Evolutionary conservation across 2,113 vertebrate genomes (phyloP).

Genomic region (Probosciger aterrimus): DNA sequence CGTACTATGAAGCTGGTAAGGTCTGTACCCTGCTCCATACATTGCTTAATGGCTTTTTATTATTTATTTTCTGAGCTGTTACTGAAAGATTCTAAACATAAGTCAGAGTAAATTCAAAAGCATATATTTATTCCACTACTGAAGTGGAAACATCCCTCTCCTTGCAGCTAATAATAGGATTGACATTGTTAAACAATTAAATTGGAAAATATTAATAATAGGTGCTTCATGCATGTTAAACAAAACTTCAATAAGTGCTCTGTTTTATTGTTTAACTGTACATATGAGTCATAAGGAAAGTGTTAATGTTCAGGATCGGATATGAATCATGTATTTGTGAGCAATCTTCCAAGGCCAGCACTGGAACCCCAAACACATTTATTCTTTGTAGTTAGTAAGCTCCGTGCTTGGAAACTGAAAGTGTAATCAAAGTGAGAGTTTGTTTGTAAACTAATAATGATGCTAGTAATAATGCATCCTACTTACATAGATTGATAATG

Average conservation of each 20-base stretch:
- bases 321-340: slow-evolving; percentile 67
- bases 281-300: slow-evolving; percentile 72
- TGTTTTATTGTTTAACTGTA: slow-evolving; percentile 70
- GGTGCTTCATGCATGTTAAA: slow-evolving; percentile 41
- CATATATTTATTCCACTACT: slow-evolving; percentile 3
- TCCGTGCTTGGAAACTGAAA: slow-evolving; percentile 42
- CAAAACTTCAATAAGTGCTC: slow-evolving; percentile 11
- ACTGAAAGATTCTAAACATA: neutral
- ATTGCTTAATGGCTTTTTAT: neutral
- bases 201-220: slow-evolving; percentile 55
- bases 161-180: slow-evolving; percentile 62
- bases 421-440: slow-evolving; percentile 41
- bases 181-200: slow-evolving; percentile 18
- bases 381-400: neutral
- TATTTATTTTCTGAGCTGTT: slow-evolving; percentile 6
- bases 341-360: slow-evolving; percentile 57
- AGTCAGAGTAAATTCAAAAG: neutral
- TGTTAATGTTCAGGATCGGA: slow-evolving; percentile 65
- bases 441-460: slow-evolving; percentile 5
- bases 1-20: neutral
- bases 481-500: neutral
- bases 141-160: slow-evolving; percentile 41
- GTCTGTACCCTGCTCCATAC: neutral
- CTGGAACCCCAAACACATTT: slow-evolving; percentile 4
- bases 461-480: slow-evolving; percentile 28